Base-by-base conservation (phyloP, 2,888 invertebrate genomes). In the Caenorhabditis zanzibari region DNA sequence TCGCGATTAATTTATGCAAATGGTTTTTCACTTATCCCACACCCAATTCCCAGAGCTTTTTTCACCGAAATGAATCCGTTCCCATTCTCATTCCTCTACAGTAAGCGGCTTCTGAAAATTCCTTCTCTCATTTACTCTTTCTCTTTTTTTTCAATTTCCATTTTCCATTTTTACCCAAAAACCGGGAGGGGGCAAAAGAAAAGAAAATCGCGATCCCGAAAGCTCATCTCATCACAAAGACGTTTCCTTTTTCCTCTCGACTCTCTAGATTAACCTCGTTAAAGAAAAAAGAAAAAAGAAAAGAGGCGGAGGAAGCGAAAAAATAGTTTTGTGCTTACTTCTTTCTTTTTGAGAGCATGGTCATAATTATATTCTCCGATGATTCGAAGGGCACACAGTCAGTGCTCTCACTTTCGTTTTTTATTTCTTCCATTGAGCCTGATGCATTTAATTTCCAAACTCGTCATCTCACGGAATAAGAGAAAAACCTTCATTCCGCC, bases 221-320 rank as follows among this genome's bases (percentile, higher is more conserved):
- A 79, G 77, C 71, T 77, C 56, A 63, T 61, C 28, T 77, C 63
- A 63, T 61, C 58, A 76, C 69, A 77, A 71, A 79, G 79, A 79
- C 71, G 64, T 79, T 79, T 77, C 69, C 69, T 44, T 61, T 77
- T 44, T 63, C 61, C 61, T 68, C 35, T 68, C 68, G 41, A 52
- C 64, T 26, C 59, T 58, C 64, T 64, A 79, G 71, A 79, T 79
- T 79, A 79, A 79, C 79, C 71, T 79, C 79, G 79, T 79, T 71
- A 77, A 54, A 68, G 24, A 38, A 61, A 56, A 63, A 61, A 19
- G 61, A 58, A 61, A 56, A 63, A 52, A 19, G 69, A 63, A 61
- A 71, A 52, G 54, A 54, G 74, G 49, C 47, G 38, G 69, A 71
- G 35, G 24, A 68, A n/a, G 54, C 68, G 32, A 76, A 68, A 68